Evolutionary conservation across 2,888 invertebrate genomes (phyloP).

Genomic region (Troides oblongomaculatus): DNA sequence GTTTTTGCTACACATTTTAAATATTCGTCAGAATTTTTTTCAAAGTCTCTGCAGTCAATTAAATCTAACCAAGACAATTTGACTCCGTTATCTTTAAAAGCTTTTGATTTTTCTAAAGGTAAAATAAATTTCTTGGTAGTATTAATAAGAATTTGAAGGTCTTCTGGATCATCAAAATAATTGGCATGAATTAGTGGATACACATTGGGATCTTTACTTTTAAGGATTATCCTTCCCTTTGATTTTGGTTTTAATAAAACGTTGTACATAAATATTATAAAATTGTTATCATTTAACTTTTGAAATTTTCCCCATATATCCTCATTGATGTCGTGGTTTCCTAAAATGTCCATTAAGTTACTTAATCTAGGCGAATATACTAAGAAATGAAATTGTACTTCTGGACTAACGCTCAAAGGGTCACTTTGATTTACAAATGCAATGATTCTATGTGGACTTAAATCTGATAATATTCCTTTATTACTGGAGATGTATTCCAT

Average conservation of each 20-base stretch:
- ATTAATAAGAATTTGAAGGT: conserved; percentile 58
- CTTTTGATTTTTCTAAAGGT: conserved; percentile 47
- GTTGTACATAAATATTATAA: conserved; percentile 70
- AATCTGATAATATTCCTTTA: conserved; percentile 69
- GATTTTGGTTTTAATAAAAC: conserved; percentile 84
- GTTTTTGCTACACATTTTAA: conserved; percentile 32
- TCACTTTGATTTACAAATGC: conserved; percentile 57
- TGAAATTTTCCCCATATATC: conserved; percentile 46
- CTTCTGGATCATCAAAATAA: conserved; percentile 80
- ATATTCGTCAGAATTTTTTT: conserved; percentile 40
- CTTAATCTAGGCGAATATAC: conserved; percentile 46
- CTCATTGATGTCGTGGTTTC: conserved; percentile 46
- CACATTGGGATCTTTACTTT: conserved; percentile 73
- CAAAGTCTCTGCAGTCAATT: conserved; percentile 49
- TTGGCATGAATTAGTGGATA: conserved; percentile 70
- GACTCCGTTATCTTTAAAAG: conserved; percentile 48
- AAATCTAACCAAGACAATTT: conserved; percentile 54
- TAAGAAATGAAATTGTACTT: conserved; percentile 55
- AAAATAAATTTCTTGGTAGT: conserved; percentile 44
- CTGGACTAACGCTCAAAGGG: conserved; percentile 48
- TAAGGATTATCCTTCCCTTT: conserved; percentile 83
- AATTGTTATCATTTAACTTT: conserved; percentile 48
- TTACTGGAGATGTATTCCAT: conserved; percentile 69
- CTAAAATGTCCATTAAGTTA: conserved; percentile 48
- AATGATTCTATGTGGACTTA: conserved; percentile 58